Evolutionary conservation across 2,113 vertebrate genomes (phyloP).

Genomic region (Accipiter cooperii): DNA sequence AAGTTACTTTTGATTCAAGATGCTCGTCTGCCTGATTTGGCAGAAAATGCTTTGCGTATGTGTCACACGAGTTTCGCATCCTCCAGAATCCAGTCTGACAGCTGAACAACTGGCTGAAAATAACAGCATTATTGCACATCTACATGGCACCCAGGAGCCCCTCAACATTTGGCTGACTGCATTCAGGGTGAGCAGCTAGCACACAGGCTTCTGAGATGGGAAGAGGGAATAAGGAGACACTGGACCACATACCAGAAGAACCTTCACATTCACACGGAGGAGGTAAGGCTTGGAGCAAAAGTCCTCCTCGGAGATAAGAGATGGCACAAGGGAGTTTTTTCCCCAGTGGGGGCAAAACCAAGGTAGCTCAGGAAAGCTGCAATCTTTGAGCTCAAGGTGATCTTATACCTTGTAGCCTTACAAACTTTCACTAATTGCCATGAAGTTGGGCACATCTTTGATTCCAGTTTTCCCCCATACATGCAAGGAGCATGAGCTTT

Average conservation of each 20-base stretch:
- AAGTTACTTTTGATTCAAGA: not conserved
- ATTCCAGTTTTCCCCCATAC: not conserved
- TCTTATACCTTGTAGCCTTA: not conserved
- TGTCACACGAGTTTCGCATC: not conserved
- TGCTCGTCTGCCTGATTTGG: not conserved
- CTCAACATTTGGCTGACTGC: not conserved
- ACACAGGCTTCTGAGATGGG: not conserved
- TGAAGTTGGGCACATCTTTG: not conserved
- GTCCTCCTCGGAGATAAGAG: not conserved
- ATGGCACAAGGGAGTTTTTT: not conserved
- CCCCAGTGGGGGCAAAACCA: not conserved
- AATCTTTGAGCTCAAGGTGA: not conserved
- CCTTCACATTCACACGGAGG: not conserved
- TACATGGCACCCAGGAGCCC: not conserved
- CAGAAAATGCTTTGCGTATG: not conserved
- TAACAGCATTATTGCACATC: not conserved
- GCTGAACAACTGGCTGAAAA: conserved; percentile 3
- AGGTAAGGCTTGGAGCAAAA: not conserved
- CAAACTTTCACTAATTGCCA: not conserved
- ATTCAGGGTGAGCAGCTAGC: not conserved
- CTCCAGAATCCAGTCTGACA: not conserved
- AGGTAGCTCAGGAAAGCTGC: accelerated
- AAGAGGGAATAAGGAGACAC: not conserved
- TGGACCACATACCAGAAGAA: not conserved
- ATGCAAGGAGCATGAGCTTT: accelerated